Conservation (phyloP, 1,140 invertebrate genomes). For the Thaumetopoea pityocampa region DNA sequence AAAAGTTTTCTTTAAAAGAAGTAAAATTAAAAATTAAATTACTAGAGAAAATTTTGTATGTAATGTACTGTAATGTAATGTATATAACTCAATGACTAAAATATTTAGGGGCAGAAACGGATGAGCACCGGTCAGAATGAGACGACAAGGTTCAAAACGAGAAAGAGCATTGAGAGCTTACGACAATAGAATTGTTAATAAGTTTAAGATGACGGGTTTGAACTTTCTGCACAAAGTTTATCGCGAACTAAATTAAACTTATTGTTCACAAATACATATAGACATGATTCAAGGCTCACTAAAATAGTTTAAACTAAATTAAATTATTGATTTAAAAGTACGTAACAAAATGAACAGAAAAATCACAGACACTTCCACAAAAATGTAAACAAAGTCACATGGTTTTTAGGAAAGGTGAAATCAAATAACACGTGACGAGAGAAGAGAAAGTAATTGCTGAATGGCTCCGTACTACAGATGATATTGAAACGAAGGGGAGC, state of each 20-base stretch:
- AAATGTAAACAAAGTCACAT: constrained; percentile 8
- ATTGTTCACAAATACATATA: constrained; percentile 4
- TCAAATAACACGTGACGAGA: constrained; percentile 19
- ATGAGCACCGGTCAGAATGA: constrained; percentile 12
- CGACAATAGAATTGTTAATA: constrained; percentile 21
- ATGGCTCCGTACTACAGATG: constrained; percentile 6
- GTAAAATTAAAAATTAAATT: background rate
- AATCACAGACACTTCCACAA: constrained; percentile 12
- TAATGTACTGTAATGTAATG: constrained; percentile 10
- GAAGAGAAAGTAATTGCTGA: constrained; percentile 9
- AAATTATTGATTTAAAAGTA: too few relatives aligned
- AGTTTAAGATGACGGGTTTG: constrained; percentile 2
- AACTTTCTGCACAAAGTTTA: constrained; percentile 15
- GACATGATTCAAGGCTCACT: too few relatives aligned
- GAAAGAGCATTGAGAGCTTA: constrained; percentile 18
- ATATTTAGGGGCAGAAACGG: constrained; percentile 16
- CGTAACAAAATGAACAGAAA: too few relatives aligned
- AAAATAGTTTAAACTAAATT: too few relatives aligned
- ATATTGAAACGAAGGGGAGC: constrained; percentile 41
- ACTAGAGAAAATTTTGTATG: constrained; percentile 10
- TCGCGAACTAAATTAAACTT: constrained; percentile 11
- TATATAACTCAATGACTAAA: constrained; percentile 15
- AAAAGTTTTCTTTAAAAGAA: background rate
- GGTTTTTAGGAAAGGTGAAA: background rate
- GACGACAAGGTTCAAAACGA: constrained; percentile 16